Conservation (phyloP, 2,113 vertebrate genomes). For the Psittacus erithacus region DNA sequence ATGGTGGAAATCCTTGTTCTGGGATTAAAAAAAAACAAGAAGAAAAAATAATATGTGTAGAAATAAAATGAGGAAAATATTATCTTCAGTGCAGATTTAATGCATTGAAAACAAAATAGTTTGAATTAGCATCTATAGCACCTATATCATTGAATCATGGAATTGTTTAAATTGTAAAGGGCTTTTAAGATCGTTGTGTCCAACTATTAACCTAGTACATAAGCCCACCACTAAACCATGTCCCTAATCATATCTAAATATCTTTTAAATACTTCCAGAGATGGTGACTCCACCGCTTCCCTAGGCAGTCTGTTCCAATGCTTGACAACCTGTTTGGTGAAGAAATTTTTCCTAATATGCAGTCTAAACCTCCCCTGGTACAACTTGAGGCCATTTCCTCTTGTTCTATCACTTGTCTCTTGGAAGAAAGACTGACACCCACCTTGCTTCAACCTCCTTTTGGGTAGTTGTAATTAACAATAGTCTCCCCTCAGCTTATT, state of each 20-base stretch:
- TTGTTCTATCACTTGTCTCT: background rate
- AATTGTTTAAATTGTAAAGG: fast-evolving
- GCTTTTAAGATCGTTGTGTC: background rate
- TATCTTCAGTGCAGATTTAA: background rate
- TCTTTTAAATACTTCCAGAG: background rate
- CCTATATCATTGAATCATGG: background rate
- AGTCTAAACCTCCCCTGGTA: background rate
- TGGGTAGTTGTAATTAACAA: background rate
- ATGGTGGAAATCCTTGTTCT: background rate
- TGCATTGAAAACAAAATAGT: background rate
- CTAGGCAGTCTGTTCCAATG: background rate
- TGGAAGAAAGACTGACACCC: fast-evolving
- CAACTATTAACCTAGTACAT: too few species aligned
- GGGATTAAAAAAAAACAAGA: background rate
- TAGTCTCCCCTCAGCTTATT: fast-evolving
- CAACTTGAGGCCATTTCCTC: background rate
- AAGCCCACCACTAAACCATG: background rate
- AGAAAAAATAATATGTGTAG: background rate
- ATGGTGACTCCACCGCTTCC: background rate
- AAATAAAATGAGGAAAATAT: background rate
- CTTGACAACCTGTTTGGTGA: background rate
- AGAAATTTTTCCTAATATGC: background rate
- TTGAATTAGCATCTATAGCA: background rate
- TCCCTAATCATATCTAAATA: too few species aligned
- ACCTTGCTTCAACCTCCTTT: background rate